Percentiles rank a stretch among this genome's conserved stretches.
These are phyloP conservation scores for Ochropacha duplaris DNA, from an alignment of 2,888 invertebrate species.

Conservation along the genomic window DNA sequence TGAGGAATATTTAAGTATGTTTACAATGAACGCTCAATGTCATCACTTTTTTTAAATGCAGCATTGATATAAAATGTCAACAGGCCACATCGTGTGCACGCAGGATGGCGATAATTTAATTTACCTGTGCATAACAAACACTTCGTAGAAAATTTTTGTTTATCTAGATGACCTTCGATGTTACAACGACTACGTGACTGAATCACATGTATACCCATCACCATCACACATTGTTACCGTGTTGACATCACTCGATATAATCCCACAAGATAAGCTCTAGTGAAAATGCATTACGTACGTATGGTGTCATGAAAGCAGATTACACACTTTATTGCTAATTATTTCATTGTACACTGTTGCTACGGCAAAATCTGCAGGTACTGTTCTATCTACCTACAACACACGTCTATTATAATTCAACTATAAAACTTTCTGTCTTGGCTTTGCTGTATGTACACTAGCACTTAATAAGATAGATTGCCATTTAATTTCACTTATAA, in stretches of 20 bases:
- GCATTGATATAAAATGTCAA: not conserved
- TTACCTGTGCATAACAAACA: not conserved
- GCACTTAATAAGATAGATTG: not conserved
- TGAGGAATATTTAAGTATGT: not conserved
- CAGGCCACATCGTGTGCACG: not conserved
- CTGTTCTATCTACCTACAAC: no score
- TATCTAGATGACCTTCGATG: conserved; percentile 25
- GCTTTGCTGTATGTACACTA: no score
- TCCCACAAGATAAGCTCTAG: conserved; percentile 43
- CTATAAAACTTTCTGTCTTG: no score
- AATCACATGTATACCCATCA: conserved; percentile 30
- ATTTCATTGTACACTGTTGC: not conserved
- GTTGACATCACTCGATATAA: conserved; percentile 28
- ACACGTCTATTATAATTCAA: no score
- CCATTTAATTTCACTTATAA: conserved; percentile 7
- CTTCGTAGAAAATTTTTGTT: conserved; percentile 11
- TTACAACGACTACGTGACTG: conserved; percentile 40
- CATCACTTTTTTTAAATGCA: not conserved
- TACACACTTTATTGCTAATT: not conserved
- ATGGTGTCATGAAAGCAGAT: not conserved
- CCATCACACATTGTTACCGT: conserved; percentile 28
- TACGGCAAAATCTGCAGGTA: no score
- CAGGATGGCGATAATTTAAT: conserved; percentile 3
- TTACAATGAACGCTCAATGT: not conserved
- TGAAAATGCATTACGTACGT: conserved; percentile 7